These are phyloP conservation scores for Aporophyla nigra DNA, from an alignment of 2,888 invertebrate genomes.

Conservation along the genomic window DNA sequence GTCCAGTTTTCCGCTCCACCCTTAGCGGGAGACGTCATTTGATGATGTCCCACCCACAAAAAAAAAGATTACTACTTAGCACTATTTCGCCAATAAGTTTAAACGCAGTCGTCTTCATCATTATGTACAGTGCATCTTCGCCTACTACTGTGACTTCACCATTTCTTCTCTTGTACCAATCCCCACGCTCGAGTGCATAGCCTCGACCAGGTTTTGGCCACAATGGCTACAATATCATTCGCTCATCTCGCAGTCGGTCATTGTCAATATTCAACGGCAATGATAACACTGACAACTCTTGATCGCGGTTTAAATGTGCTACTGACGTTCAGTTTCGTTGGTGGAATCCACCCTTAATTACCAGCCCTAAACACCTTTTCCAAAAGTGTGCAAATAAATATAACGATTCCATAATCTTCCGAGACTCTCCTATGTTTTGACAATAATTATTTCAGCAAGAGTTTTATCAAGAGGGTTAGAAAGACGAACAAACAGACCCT, in stretches of 20 bases:
- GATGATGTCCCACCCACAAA: no score
- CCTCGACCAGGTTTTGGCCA: neutral
- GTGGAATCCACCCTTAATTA: neutral
- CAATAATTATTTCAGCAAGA: constrained; percentile 38
- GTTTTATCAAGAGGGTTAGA: constrained; percentile 37
- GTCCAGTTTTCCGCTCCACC: no score
- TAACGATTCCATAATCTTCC: constrained; percentile 30
- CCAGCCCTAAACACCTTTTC: neutral
- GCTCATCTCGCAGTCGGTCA: neutral
- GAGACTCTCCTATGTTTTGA: constrained; percentile 19
- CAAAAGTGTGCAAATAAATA: constrained; percentile 41
- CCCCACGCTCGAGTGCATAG: neutral
- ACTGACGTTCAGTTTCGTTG: neutral
- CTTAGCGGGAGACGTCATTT: no score
- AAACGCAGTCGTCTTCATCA: neutral
- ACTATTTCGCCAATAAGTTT: neutral
- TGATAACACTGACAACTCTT: neutral
- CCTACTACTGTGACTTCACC: neutral
- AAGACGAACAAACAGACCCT: constrained; percentile 56
- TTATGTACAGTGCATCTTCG: neutral
- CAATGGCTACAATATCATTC: neutral
- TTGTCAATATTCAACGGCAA: neutral
- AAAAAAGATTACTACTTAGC: neutral
- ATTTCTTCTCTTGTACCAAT: neutral
- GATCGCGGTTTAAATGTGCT: neutral